Evolutionary conservation across 2,797 vertebrate genomes (phyloP).

Genomic region (Zenarchopterus dispar): DNA sequence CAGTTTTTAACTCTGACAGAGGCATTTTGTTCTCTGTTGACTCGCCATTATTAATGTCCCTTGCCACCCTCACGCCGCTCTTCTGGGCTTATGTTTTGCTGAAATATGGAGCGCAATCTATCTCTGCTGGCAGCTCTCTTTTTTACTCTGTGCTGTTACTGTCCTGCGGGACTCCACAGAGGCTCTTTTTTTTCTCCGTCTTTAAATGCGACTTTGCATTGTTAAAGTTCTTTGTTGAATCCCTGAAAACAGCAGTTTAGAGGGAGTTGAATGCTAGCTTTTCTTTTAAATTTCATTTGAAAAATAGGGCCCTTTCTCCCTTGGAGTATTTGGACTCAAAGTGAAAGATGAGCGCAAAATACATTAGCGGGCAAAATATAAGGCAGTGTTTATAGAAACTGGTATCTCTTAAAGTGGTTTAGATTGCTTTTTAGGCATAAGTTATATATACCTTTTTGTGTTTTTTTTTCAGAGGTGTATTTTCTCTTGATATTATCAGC

Average conservation of each 20-base stretch:
- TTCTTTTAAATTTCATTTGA: constrained; percentile 49
- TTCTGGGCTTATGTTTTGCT: constrained; percentile 55
- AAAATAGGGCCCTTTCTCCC: constrained; percentile 12
- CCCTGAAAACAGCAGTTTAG: constrained; percentile 45
- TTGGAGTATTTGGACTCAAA: constrained; percentile 23
- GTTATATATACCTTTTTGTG: constrained; percentile 24
- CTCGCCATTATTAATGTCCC: constrained; percentile 61
- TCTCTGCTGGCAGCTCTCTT: constrained; percentile 69
- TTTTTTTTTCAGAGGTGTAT: constrained; percentile 12
- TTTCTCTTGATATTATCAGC: constrained; percentile 30
- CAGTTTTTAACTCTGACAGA: constrained; percentile 61
- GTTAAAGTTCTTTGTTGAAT: constrained; percentile 65
- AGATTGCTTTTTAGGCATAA: constrained; percentile 17
- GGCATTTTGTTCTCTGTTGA: constrained; percentile 66
- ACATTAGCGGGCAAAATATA: constrained; percentile 38
- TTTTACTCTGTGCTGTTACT: constrained; percentile 59
- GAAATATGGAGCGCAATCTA: constrained; percentile 70
- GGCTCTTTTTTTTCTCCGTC: constrained; percentile 32
- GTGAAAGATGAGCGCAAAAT: constrained; percentile 40
- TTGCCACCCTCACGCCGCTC: constrained; percentile 33
- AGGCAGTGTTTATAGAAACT: constrained; percentile 29
- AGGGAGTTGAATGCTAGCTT: constrained; percentile 39
- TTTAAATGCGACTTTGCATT: constrained; percentile 72
- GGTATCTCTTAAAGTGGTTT: constrained; percentile 20
- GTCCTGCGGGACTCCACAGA: constrained; percentile 63